Base-by-base conservation (phyloP, 2,888 invertebrate species). In the Tridacna crocea region DNA sequence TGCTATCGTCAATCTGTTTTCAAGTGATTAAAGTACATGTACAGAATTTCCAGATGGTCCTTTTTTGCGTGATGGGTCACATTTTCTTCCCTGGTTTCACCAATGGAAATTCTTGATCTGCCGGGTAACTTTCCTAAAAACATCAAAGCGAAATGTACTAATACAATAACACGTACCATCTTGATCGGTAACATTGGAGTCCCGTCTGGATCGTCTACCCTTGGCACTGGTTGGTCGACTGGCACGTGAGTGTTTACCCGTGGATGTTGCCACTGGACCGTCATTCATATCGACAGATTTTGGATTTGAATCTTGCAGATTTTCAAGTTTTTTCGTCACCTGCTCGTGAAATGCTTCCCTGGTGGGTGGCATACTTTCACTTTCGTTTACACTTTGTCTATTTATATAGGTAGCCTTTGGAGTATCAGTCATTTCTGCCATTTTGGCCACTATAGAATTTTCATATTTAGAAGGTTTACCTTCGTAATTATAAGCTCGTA, bases 381-480 rank as follows among this genome's bases (percentile, higher is more conserved):
- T 17, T 6, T 61, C 51, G 66, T 72, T 75, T 46, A 48, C 48
- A 15, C 47, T 27, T 19, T 70, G 65, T 15, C 60, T 48, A 51
- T 65, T 6, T 24, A 79, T 70, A 60, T 81, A 77, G 19, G 82
- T 82, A 15, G 85, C 82, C 47, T 80, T 85, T 55, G 86, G 83
- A 6, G 86, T 84, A 26, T 86, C 86, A 47, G 82, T 72, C 65
- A 84, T 55, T 19, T 82, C 86, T 24, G 86, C 86, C 86, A 86
- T 86, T 76, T 84, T 86, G 61, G 86, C 86, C n/a, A 86, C 86
- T 58, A 84, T 74, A n/a, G 86, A 78, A 76, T 80, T 86, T 76
- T 86, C 86, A 68, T 86, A 86, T 72, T 73, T 65, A n/a, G 85
- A 79, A 26, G 86, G 84, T 72, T 84, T 84, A 48, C 87, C 84